Conservation (phyloP, 2,888 invertebrate species). For the Rotaria sp. region DNA sequence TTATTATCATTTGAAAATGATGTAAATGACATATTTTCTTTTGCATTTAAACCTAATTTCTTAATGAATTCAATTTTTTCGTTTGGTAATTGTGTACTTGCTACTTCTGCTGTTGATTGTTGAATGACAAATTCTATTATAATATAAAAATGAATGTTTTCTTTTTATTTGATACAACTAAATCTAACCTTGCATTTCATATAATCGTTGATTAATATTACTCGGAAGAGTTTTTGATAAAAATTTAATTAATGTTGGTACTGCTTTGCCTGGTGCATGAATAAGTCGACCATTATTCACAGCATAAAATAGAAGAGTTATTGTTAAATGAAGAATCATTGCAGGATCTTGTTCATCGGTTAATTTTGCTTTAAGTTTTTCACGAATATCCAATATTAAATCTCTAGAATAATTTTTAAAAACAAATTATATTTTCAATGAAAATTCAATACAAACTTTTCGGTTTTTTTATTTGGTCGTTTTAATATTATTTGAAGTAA, state of each 20-base stretch:
- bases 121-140: neutral
- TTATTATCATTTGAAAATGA: neutral
- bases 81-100: neutral
- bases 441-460: slow-evolving; percentile 53
- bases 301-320: slow-evolving; percentile 68
- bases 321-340: slow-evolving; percentile 50
- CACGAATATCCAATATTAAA: slow-evolving; percentile 70
- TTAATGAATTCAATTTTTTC: slow-evolving; percentile 8
- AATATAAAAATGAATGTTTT: neutral
- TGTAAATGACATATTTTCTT: slow-evolving; percentile 17
- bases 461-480: slow-evolving; percentile 81
- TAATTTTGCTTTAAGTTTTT: slow-evolving; percentile 72
- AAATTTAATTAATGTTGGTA: slow-evolving; percentile 70
- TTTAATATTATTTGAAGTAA: slow-evolving; percentile 64
- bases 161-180: neutral
- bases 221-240: slow-evolving; percentile 54
- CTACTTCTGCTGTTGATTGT: neutral
- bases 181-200: neutral
- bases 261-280: slow-evolving; percentile 86
- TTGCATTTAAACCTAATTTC: neutral
- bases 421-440: neutral
- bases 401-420: slow-evolving; percentile 58
- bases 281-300: slow-evolving; percentile 70
- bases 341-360: slow-evolving; percentile 55
- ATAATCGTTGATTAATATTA: neutral